Evolutionary conservation across 2,797 vertebrate genomes (phyloP).

Genomic region (Pangasius djambal): DNA sequence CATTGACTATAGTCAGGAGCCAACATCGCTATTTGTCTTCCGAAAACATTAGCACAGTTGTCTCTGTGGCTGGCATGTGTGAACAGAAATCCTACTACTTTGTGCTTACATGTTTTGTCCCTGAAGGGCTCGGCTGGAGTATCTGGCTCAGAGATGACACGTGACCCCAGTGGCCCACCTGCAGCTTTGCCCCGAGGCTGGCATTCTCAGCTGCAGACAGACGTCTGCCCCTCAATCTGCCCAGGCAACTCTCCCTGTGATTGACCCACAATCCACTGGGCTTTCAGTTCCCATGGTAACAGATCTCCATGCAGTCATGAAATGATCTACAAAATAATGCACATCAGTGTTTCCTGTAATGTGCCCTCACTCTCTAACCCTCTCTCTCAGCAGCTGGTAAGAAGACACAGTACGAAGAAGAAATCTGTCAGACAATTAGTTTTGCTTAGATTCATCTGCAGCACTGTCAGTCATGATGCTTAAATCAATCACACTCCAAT

Average conservation of each 20-base stretch:
- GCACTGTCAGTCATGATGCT: slow-evolving; percentile 57
- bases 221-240: slow-evolving; percentile 53
- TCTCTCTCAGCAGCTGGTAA: slow-evolving; percentile 50
- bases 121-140: slow-evolving; percentile 55
- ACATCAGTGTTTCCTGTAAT: slow-evolving; percentile 57
- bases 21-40: slow-evolving; percentile 14
- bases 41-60: slow-evolving; percentile 2
- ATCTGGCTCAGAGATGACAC: slow-evolving; percentile 61
- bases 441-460: slow-evolving; percentile 59
- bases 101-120: slow-evolving; percentile 49
- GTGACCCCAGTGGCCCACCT: slow-evolving; percentile 57
- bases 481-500: slow-evolving; percentile 59
- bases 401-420: slow-evolving; percentile 32
- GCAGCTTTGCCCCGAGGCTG: slow-evolving; percentile 50
- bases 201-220: slow-evolving; percentile 55
- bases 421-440: slow-evolving; percentile 63
- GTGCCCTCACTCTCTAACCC: slow-evolving; percentile 35
- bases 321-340: slow-evolving; percentile 62
- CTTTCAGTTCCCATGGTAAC: slow-evolving; percentile 64
- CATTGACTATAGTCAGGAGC: slow-evolving; percentile 40
- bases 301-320: slow-evolving; percentile 58
- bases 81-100: slow-evolving; percentile 45
- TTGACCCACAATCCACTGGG: slow-evolving; percentile 63
- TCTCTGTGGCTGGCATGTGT: slow-evolving; percentile 42
- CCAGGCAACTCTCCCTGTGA: slow-evolving; percentile 56